These are phyloP conservation scores for Cyanistes caeruleus DNA, from an alignment of 2,113 vertebrate species.

Conservation along the genomic window DNA sequence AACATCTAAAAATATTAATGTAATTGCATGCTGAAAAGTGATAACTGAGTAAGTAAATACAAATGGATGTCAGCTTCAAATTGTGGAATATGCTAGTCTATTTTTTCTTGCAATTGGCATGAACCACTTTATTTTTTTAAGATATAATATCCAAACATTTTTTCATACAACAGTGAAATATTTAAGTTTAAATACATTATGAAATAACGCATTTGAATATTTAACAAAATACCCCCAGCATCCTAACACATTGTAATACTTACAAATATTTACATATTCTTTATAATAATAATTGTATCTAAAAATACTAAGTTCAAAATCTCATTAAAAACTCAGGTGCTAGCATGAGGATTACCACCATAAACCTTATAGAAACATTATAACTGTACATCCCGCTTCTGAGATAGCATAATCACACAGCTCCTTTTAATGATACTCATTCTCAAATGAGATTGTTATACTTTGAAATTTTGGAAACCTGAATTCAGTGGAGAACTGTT, in stretches of 20 bases:
- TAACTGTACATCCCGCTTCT: background rate
- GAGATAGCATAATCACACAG: background rate
- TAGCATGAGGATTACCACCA: background rate
- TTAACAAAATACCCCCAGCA: background rate
- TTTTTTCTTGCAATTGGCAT: background rate
- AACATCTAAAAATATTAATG: constrained; percentile 4
- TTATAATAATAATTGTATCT: background rate
- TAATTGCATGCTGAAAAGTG: background rate
- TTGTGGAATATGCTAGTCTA: background rate
- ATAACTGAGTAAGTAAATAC: background rate
- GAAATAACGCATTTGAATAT: background rate
- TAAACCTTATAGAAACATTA: background rate
- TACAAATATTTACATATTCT: background rate
- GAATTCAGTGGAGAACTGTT: background rate
- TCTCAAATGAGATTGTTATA: background rate
- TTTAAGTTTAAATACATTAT: background rate
- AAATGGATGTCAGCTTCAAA: background rate
- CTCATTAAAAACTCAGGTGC: background rate
- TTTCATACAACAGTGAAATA: background rate
- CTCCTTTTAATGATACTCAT: background rate
- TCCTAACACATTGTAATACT: background rate
- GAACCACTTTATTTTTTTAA: background rate
- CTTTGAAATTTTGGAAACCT: constrained; percentile 1
- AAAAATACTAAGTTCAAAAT: background rate
- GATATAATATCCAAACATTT: background rate